Base-by-base conservation (phyloP, 2,888 invertebrate species). In the Geotrupes spiniger region DNA sequence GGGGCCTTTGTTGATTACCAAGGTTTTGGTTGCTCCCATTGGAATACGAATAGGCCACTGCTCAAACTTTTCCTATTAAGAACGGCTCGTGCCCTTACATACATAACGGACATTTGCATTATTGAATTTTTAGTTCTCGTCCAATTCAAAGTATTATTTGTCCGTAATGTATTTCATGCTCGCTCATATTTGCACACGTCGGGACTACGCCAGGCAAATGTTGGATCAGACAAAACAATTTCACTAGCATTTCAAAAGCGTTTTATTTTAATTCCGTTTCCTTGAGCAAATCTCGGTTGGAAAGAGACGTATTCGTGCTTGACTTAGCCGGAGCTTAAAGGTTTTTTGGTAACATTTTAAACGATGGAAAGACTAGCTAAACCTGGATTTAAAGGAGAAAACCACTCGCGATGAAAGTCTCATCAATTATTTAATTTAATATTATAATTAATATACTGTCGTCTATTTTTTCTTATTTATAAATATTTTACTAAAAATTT, bases 61-160 rank as follows among this genome's bases (percentile, higher is more conserved):
- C 62, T 51, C 58, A 48, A 68, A 69, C 66, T 69, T 69, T 69
- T 68, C 68, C 68, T 66, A 68, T 69, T 67, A 68, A 65, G 60
- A 61, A 59, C 61, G 63, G 66, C 60, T 68, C 65, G 65, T 65
- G 64, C 63, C 59, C 60, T 57, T 59, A 66, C 68, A 69, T 66
- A 68, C 64, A 66, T 67, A 69, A 62, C 62, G 63, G 65, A 62
- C 61, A 68, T 69, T 69, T 69, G 66, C 68, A 68, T 68, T 69
- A 68, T 69, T 67, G 65, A 64, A 67, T 68, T 66, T 55, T 54
- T 54, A 53, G 46, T 54, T 51, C 53, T 46, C 47, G 49, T 48
- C 47, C 37, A 40, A 44, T 47, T 56, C 47, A 42, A 27, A 25
- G 41, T 47, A 52, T 53, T 54, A 54, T 52, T 53, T 43, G 43